A percentile compares a stretch with the other conserved stretches of the same genome.
phyloP scores from a whole-genome alignment of 2,888 invertebrate genomes.

The Drosophila recens region DNA sequence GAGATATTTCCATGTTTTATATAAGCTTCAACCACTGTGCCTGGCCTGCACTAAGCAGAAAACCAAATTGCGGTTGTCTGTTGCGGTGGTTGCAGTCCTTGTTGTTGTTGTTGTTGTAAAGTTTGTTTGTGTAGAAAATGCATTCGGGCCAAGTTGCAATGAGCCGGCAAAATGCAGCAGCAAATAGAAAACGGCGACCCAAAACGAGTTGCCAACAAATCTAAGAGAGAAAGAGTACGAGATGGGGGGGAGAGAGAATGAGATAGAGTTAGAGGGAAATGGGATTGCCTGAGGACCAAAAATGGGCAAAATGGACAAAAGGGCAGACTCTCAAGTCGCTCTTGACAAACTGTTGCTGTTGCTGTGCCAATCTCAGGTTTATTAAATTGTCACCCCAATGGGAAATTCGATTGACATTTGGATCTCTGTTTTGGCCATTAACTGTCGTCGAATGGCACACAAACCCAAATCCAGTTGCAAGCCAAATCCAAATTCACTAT shows the following conservation, averaged over 20 bases:
- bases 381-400: slow-evolving; percentile 64
- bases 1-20: slow-evolving; percentile 1
- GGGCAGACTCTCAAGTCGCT: slow-evolving; percentile 44
- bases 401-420: slow-evolving; percentile 43
- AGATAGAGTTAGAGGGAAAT: slow-evolving; percentile 14
- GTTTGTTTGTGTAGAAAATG: slow-evolving; percentile 73
- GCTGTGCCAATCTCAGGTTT: slow-evolving; percentile 48
- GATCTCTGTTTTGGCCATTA: slow-evolving; percentile 52
- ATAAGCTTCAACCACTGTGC: slow-evolving; percentile 40
- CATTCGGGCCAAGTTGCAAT: slow-evolving; percentile 78
- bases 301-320: slow-evolving; percentile 62
- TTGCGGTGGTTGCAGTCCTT: slow-evolving; percentile 37
- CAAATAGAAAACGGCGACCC: slow-evolving; percentile 54
- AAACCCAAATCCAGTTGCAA: slow-evolving; percentile 40
- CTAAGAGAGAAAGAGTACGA: slow-evolving; percentile 6
- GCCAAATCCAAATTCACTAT: not conserved
- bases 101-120: slow-evolving; percentile 21
- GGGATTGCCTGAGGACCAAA: slow-evolving; percentile 24
- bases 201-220: slow-evolving; percentile 63
- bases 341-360: slow-evolving; percentile 61
- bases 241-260: not conserved
- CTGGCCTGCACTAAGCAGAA: slow-evolving; percentile 41
- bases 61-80: slow-evolving; percentile 53
- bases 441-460: slow-evolving; percentile 46
- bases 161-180: slow-evolving; percentile 78